Conservation (phyloP, 2,888 invertebrate genomes). For the Rhopalosiphum nymphaeae region DNA sequence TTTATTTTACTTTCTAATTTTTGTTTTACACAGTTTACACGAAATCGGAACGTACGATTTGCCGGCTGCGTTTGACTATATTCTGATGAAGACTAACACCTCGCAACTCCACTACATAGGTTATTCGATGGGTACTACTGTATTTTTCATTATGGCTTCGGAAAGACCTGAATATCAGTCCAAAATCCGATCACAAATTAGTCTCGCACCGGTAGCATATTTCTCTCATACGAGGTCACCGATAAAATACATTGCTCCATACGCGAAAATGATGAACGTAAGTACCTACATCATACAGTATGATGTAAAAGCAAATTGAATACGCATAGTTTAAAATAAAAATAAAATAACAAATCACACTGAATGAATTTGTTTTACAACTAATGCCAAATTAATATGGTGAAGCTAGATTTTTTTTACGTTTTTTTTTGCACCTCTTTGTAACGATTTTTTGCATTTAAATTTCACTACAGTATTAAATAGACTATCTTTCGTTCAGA, state of each 20-base stretch:
- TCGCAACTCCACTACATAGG: conserved; percentile 81
- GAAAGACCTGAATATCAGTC: conserved; percentile 78
- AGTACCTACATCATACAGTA: neutral
- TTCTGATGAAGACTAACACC: conserved; percentile 73
- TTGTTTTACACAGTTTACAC: conserved; percentile 79
- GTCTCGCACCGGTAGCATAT: conserved; percentile 66
- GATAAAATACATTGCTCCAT: conserved; percentile 43
- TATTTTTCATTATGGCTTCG: conserved; percentile 80
- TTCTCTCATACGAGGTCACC: conserved; percentile 61
- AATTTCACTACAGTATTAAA: neutral
- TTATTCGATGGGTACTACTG: conserved; percentile 90
- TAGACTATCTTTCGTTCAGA: neutral
- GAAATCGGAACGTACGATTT: conserved; percentile 89
- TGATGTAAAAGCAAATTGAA: neutral
- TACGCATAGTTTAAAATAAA: neutral
- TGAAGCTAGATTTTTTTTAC: neutral
- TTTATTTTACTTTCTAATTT: neutral
- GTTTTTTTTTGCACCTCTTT: neutral
- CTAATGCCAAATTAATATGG: neutral
- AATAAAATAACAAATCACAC: neutral
- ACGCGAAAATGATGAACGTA: conserved; percentile 51
- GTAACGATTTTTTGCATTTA: neutral
- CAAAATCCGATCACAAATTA: conserved; percentile 73
- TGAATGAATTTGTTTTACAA: neutral
- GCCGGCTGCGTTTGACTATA: conserved; percentile 84